These are phyloP conservation scores for Vireo griseus DNA, from an alignment of 2,797 vertebrate genomes.

Conservation along the genomic window DNA sequence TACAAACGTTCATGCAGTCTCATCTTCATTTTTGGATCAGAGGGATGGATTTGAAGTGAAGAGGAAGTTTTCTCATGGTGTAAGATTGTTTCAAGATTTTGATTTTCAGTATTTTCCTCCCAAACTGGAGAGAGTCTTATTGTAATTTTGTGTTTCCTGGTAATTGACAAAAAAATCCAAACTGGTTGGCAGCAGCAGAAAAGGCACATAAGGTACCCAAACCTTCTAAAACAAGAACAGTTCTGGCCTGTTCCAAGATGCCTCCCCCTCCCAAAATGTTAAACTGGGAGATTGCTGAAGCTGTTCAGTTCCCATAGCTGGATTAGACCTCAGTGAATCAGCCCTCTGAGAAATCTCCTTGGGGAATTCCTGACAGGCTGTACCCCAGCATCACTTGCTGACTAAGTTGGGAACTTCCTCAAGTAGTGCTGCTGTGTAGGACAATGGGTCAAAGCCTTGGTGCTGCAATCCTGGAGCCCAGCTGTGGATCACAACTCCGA, in stretches of 20 bases:
- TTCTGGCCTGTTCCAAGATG: neutral
- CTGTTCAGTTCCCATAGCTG: neutral
- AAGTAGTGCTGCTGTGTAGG: neutral
- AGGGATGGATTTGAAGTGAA: neutral
- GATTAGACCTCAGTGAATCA: slow-evolving; percentile 29
- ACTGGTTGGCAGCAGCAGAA: neutral
- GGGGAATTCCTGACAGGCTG: slow-evolving; percentile 19
- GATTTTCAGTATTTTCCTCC: neutral
- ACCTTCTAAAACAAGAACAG: neutral
- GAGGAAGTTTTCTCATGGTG: neutral
- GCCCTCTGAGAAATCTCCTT: neutral
- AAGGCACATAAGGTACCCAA: neutral
- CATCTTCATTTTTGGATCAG: neutral
- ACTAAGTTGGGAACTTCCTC: neutral
- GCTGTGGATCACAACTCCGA: fast-evolving
- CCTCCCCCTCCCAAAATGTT: neutral
- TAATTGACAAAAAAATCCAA: neutral
- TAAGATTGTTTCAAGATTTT: neutral
- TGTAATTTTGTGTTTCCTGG: neutral
- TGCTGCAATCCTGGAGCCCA: neutral
- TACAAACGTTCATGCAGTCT: neutral
- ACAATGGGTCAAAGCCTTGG: neutral
- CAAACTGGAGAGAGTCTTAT: neutral
- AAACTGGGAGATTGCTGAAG: neutral
- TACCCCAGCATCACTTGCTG: neutral